Percentiles rank a stretch among this genome's conserved stretches.
Evolutionary conservation across 2,797 vertebrate genomes (phyloP).

Genomic region (Lateolabrax maculatus): DNA sequence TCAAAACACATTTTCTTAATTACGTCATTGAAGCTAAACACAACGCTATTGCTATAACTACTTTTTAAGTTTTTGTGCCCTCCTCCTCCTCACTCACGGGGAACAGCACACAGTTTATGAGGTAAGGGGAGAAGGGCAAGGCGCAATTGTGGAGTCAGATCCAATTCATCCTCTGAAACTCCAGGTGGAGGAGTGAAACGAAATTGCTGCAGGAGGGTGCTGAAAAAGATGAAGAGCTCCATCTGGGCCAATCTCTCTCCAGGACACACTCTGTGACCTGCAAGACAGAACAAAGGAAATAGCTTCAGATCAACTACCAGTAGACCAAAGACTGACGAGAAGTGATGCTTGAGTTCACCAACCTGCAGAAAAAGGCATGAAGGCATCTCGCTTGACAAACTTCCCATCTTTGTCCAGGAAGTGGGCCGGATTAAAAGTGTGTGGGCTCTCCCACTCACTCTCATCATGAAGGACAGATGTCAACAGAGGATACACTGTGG

Average conservation of each 20-base stretch:
- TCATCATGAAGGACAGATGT: slow-evolving; percentile 73
- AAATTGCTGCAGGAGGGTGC: slow-evolving; percentile 21
- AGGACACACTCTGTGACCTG: slow-evolving; percentile 13
- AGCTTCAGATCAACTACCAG: neutral
- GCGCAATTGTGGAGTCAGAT: slow-evolving; percentile 14
- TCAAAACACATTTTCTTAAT: too few relatives aligned
- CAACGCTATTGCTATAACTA: too few relatives aligned
- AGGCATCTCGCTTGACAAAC: slow-evolving; percentile 76
- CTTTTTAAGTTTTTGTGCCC: too few relatives aligned
- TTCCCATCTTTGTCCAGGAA: slow-evolving; percentile 78
- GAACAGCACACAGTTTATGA: slow-evolving; percentile 25
- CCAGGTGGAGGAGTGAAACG: slow-evolving; percentile 18
- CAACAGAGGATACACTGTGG: slow-evolving; percentile 71
- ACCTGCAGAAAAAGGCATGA: slow-evolving; percentile 85
- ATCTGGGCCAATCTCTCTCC: slow-evolving; percentile 31
- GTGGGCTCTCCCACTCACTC: slow-evolving; percentile 74
- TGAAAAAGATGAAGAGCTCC: slow-evolving; percentile 42
- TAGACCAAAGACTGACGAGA: accelerated
- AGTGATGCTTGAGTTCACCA: accelerated
- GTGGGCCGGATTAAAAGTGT: slow-evolving; percentile 74
- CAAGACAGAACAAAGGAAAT: accelerated
- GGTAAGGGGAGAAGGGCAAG: slow-evolving; percentile 1
- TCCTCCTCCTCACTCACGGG: neutral
- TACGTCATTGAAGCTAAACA: too few relatives aligned
- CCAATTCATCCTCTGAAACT: slow-evolving; percentile 32